Conservation (phyloP, 2,888 invertebrate species). For the Willowsia nigromaculata region DNA sequence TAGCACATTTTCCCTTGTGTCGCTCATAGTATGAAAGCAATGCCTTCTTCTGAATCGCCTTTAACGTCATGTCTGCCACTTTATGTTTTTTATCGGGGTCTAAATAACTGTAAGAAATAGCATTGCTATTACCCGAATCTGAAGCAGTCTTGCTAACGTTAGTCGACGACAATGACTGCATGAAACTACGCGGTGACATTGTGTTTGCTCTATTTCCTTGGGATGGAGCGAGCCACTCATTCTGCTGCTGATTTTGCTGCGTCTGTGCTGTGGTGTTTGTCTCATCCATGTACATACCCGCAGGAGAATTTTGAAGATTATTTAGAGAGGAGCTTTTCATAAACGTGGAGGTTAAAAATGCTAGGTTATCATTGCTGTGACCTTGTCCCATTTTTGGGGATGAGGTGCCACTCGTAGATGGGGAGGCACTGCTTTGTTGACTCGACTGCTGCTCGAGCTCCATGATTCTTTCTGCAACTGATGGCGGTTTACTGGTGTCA, state of each 20-base stretch:
- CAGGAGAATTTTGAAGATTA: constrained; percentile 62
- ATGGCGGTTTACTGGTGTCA: constrained; percentile 81
- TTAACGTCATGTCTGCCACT: constrained; percentile 86
- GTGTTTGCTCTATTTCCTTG: constrained; percentile 24
- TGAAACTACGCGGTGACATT: constrained; percentile 40
- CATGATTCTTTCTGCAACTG: constrained; percentile 85
- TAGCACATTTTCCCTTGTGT: constrained; percentile 81
- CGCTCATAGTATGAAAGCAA: constrained; percentile 90
- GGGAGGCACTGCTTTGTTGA: constrained; percentile 48
- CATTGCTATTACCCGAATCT: constrained; percentile 1
- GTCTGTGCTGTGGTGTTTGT: background rate
- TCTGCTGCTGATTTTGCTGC: constrained; percentile 50
- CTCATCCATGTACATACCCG: constrained; percentile 56
- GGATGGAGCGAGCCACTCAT: constrained; percentile 37
- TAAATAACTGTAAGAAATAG: constrained; percentile 85
- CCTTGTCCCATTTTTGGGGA: constrained; percentile 63
- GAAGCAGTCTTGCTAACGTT: constrained; percentile 39
- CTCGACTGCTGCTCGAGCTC: constrained; percentile 83
- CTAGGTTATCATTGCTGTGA: constrained; percentile 51
- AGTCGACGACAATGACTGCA: constrained; percentile 43
- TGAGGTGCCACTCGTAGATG: constrained; percentile 61
- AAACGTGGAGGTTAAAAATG: constrained; percentile 50
- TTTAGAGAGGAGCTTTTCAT: constrained; percentile 67
- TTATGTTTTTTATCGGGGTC: constrained; percentile 88
- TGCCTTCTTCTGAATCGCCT: constrained; percentile 91